phyloP scores from a whole-genome alignment of 2,888 invertebrate genomes.

The Tachina lurida region DNA sequence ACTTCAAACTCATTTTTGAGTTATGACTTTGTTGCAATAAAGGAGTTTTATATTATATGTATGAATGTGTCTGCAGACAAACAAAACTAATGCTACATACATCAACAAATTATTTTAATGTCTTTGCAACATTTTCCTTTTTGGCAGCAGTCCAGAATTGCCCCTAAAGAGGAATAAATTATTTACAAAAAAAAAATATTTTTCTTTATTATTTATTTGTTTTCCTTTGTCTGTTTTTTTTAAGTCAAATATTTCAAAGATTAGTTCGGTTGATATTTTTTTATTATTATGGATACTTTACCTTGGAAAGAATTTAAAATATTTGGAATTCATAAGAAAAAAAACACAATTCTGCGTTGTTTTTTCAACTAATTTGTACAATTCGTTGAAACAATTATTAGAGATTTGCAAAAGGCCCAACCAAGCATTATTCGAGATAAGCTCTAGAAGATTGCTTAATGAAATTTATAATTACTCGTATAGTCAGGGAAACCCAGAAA shows the following conservation, averaged over 20 bases:
- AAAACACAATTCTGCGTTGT: not conserved
- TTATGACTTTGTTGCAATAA: too few relatives aligned
- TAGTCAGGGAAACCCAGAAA: too few relatives aligned
- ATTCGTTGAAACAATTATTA: too few relatives aligned
- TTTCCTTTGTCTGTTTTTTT: slow-evolving; percentile 9
- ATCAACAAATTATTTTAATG: slow-evolving; percentile 37
- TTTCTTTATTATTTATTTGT: slow-evolving; percentile 28
- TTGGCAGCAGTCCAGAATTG: slow-evolving; percentile 44
- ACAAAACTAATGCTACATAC: not conserved
- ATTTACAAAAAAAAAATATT: slow-evolving; percentile 29
- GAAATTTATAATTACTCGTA: too few relatives aligned
- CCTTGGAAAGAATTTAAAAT: slow-evolving; percentile 28
- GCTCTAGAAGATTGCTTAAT: too few relatives aligned
- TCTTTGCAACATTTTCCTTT: slow-evolving; percentile 40
- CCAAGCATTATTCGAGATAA: too few relatives aligned
- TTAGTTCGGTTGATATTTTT: slow-evolving; percentile 18
- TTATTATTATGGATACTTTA: slow-evolving; percentile 1
- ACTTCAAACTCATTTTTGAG: too few relatives aligned
- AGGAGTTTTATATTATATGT: too few relatives aligned
- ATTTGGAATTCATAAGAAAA: slow-evolving; percentile 12
- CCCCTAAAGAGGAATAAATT: not conserved
- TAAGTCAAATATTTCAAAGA: slow-evolving; percentile 44
- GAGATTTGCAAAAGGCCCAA: too few relatives aligned
- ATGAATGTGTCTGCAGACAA: not conserved
- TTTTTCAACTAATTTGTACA: too few relatives aligned